Evolutionary conservation across 1,140 invertebrate species (phyloP).

Genomic region (Solen grandis): DNA sequence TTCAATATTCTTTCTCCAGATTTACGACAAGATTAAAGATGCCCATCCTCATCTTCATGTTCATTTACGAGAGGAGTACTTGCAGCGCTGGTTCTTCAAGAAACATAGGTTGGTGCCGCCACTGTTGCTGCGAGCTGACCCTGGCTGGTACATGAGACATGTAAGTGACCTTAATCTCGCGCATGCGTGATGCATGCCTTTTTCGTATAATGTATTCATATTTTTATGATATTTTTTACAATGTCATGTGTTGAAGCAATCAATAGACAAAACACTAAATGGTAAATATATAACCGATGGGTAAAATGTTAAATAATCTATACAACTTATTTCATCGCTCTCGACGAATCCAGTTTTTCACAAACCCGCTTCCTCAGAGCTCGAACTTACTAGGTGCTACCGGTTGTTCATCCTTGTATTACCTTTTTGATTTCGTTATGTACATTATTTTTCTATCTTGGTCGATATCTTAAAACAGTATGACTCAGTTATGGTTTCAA

Average conservation of each 20-base stretch:
- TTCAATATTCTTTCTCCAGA: no score
- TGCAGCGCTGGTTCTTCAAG: constrained; percentile 77
- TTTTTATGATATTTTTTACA: background rate
- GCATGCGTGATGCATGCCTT: no score
- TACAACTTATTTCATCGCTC: background rate
- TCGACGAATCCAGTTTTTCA: background rate
- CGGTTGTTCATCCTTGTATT: no score
- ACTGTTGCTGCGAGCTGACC: constrained; percentile 38
- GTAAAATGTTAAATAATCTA: no score
- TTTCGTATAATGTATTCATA: background rate
- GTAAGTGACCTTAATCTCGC: constrained; percentile 41
- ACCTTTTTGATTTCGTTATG: no score
- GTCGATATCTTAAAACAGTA: no score
- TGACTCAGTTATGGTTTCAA: no score
- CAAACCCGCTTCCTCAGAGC: no score
- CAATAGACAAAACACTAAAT: background rate
- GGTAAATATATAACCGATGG: background rate
- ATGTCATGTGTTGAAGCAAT: background rate
- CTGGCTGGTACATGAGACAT: constrained; percentile 53
- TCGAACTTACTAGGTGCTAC: no score
- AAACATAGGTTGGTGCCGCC: constrained; percentile 60
- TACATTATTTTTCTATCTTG: no score
- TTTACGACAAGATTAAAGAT: constrained; percentile 69
- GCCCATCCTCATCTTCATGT: constrained; percentile 71
- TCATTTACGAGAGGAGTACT: constrained; percentile 77